A percentile compares a stretch with the other conserved stretches of the same genome.
These are phyloP conservation scores for Papilio aristodemus DNA, from an alignment of 1,140 invertebrate species.

Conservation along the genomic window DNA sequence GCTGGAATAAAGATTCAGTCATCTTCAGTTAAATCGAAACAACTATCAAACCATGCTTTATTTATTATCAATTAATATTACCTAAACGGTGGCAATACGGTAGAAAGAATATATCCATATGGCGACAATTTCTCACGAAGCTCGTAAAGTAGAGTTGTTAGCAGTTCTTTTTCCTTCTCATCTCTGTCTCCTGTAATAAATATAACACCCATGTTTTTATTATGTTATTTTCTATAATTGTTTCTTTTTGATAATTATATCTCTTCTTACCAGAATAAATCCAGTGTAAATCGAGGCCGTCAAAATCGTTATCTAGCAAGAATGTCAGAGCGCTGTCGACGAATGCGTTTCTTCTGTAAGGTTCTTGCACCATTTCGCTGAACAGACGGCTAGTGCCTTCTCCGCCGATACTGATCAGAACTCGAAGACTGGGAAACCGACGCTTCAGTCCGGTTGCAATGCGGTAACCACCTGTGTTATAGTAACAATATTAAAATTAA, in stretches of 20 bases:
- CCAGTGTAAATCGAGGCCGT: conserved; percentile 84
- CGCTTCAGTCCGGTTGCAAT: conserved; percentile 78
- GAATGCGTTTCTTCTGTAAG: conserved; percentile 78
- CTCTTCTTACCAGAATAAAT: conserved; percentile 82
- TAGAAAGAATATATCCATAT: conserved; percentile 67
- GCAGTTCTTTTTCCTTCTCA: conserved; percentile 69
- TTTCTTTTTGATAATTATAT: conserved; percentile 21
- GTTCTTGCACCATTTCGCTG: conserved; percentile 77
- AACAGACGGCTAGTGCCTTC: conserved; percentile 78
- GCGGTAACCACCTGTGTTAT: conserved; percentile 78
- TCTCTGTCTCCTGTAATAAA: conserved; percentile 72
- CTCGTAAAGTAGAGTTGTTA: conserved; percentile 74
- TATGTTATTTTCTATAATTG: neutral
- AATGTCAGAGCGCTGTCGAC: conserved; percentile 82
- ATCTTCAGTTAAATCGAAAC: too few relatives aligned
- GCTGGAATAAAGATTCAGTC: too few relatives aligned
- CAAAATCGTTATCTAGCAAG: conserved; percentile 81
- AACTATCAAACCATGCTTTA: too few relatives aligned
- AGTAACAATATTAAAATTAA: neutral
- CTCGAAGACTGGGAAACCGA: conserved; percentile 76
- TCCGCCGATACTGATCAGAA: conserved; percentile 81
- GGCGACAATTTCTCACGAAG: conserved; percentile 70
- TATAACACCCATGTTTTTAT: neutral
- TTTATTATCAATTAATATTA: conserved; percentile 37
- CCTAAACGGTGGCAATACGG: conserved; percentile 69